Conservation (phyloP, 2,113 vertebrate genomes). For the Herpetotheres cachinnans region DNA sequence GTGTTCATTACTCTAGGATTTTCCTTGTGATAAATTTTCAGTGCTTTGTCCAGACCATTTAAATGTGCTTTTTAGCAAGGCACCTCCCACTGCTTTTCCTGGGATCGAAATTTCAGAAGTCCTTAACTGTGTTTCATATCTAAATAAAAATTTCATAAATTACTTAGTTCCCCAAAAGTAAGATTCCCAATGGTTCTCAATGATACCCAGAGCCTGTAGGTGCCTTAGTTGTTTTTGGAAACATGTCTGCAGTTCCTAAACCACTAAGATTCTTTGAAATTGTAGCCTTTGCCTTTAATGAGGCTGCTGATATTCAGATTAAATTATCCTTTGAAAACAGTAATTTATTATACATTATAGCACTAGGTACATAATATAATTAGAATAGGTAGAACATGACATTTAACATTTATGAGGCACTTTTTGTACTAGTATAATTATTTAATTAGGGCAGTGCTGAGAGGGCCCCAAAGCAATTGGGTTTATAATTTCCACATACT, state of each 20-base stretch:
- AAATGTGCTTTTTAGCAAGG: not conserved
- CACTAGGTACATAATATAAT: not conserved
- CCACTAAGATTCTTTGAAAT: not conserved
- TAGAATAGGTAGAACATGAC: not conserved
- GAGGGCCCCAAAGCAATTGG: not conserved
- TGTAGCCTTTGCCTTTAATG: not conserved
- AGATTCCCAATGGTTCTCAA: not conserved
- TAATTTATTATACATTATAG: conserved; percentile 1
- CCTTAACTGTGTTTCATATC: not conserved
- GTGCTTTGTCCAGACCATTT: not conserved
- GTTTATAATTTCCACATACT: not conserved
- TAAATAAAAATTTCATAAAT: not conserved
- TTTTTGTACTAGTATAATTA: not conserved
- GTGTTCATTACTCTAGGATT: not conserved
- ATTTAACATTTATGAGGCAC: conserved; percentile 3
- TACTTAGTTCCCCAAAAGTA: not conserved
- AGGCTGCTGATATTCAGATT: not conserved
- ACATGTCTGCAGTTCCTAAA: not conserved
- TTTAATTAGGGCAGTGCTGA: not conserved
- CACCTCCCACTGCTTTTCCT: not conserved
- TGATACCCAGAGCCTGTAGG: not conserved
- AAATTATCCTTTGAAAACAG: not conserved
- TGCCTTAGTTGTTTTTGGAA: not conserved
- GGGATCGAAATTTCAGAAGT: not conserved
- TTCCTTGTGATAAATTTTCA: not conserved